Conservation (phyloP, 2,113 vertebrate species). For the Pantherophis guttatus region DNA sequence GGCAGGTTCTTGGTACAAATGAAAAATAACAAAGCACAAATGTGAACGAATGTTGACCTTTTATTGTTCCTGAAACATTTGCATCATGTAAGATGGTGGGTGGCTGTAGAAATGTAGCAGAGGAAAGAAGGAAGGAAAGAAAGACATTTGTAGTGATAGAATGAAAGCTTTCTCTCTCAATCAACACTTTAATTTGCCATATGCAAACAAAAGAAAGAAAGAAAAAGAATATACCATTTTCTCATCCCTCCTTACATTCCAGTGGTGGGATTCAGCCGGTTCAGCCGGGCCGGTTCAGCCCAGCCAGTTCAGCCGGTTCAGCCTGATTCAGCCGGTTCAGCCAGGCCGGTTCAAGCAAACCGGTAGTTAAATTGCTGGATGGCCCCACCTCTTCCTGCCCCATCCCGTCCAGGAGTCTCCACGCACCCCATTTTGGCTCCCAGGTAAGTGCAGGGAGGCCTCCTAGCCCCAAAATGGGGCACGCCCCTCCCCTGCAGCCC, state of each 20-base stretch:
- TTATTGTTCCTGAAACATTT: not conserved
- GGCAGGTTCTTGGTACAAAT: not conserved
- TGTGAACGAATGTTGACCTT: not conserved
- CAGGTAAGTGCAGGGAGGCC: no score
- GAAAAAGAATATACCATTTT: not conserved
- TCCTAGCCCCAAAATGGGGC: no score
- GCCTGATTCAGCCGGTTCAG: no score
- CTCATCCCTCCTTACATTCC: not conserved
- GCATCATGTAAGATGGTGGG: not conserved
- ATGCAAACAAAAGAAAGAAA: not conserved
- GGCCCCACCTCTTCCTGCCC: no score
- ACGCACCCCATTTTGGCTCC: no score
- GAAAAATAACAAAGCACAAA: not conserved
- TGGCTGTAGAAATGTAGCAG: not conserved
- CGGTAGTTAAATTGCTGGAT: no score
- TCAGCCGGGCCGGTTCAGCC: no score
- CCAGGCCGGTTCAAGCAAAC: no score
- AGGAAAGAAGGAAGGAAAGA: not conserved
- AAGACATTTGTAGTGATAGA: not conserved
- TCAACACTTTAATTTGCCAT: not conserved
- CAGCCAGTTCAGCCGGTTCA: no score
- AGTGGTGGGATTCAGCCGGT: no score
- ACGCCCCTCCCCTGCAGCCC: no score
- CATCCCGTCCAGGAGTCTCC: no score
- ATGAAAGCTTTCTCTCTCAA: not conserved